phyloP scores from a whole-genome alignment of 2,888 invertebrate genomes.

The Synanthedon myopaeformis region DNA sequence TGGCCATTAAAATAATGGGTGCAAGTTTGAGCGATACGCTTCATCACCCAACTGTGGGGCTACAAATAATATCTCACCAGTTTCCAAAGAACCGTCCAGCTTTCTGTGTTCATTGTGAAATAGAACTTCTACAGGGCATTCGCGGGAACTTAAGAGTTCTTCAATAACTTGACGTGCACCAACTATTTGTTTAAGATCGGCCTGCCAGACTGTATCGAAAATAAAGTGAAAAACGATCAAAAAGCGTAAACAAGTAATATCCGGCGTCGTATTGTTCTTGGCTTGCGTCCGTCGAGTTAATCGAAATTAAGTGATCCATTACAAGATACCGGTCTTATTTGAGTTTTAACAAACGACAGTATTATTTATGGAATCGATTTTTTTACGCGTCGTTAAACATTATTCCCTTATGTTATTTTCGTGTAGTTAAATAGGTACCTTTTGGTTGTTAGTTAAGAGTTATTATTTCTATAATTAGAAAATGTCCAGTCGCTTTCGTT shows the following conservation, averaged over 20 bases:
- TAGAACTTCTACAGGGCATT: constrained; percentile 7
- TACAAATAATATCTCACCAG: constrained; percentile 21
- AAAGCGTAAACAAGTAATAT: constrained; percentile 63
- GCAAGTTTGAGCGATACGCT: constrained; percentile 44
- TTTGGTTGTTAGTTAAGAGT: not conserved
- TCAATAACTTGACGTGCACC: constrained; percentile 18
- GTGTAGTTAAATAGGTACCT: not conserved
- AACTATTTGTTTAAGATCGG: constrained; percentile 44
- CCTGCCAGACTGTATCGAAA: constrained; percentile 28
- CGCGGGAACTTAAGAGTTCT: constrained; percentile 15
- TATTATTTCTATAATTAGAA: not conserved
- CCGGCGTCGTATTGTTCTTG: constrained; percentile 59
- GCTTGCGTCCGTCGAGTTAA: constrained; percentile 44
- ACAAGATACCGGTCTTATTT: constrained; percentile 50
- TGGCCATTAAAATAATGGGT: constrained; percentile 58
- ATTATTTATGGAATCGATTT: constrained; percentile 51
- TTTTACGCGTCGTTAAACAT: constrained; percentile 32
- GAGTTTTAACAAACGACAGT: constrained; percentile 42
- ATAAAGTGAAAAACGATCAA: constrained; percentile 53
- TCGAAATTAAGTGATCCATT: constrained; percentile 69
- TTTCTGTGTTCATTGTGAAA: constrained; percentile 9
- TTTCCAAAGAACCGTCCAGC: constrained; percentile 9
- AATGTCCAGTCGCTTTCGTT: not conserved
- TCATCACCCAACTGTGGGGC: constrained; percentile 34
- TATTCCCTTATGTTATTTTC: constrained; percentile 8